phyloP scores from a whole-genome alignment of 2,113 vertebrate species.

The Gavia stellata region DNA sequence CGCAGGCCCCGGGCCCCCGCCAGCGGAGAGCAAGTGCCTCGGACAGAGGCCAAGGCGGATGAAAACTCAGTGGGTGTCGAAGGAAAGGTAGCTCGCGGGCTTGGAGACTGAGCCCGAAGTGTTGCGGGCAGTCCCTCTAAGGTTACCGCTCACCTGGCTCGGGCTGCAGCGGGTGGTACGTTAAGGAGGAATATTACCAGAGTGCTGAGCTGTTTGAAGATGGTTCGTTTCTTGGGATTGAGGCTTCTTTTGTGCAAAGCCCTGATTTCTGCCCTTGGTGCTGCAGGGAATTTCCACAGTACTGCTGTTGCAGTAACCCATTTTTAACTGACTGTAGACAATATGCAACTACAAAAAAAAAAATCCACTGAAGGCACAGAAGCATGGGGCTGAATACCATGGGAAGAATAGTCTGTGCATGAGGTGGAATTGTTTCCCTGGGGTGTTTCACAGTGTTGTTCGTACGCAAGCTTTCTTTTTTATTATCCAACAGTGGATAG shows the following conservation, averaged over 20 bases:
- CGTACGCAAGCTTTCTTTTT: not conserved
- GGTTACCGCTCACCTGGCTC: not conserved
- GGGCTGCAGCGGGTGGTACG: fast-evolving
- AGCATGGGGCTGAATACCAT: not conserved
- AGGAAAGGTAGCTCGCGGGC: not conserved
- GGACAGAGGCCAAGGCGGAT: fast-evolving
- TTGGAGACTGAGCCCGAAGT: not conserved
- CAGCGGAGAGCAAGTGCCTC: not conserved
- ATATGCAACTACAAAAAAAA: not conserved
- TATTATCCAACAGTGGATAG: not conserved
- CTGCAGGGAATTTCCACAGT: not conserved
- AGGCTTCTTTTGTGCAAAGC: not conserved
- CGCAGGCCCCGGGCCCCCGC: not conserved
- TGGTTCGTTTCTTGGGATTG: not conserved
- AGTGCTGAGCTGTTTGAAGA: fast-evolving
- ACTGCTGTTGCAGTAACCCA: fast-evolving
- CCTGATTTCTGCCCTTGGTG: not conserved
- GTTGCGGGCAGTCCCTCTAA: not conserved
- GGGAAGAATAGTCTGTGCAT: not conserved
- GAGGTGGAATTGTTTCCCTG: not conserved
- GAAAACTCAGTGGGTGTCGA: not conserved
- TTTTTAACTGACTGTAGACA: fast-evolving
- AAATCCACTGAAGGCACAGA: not conserved
- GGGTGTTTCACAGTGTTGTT: not conserved
- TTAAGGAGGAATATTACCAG: fast-evolving